These are phyloP conservation scores for Gila orcuttii DNA, from an alignment of 2,113 vertebrate genomes.

Conservation along the genomic window DNA sequence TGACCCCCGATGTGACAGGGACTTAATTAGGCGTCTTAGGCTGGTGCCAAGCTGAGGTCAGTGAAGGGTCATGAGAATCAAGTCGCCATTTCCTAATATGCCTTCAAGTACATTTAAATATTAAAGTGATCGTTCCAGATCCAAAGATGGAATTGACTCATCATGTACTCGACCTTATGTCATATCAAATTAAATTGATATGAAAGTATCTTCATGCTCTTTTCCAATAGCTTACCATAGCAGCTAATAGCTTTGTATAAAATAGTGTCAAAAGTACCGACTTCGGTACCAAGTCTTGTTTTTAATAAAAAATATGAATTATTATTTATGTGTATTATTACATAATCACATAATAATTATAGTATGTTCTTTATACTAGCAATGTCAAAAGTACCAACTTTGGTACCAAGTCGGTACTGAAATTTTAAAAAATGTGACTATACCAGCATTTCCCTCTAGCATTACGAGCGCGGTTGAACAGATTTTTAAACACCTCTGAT, in stretches of 20 bases:
- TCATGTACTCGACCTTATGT: background rate
- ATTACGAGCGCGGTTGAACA: too few species aligned
- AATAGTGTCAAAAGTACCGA: too few species aligned
- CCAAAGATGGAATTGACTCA: background rate
- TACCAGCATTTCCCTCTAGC: too few species aligned
- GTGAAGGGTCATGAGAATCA: slow-evolving; percentile 20
- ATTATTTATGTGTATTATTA: background rate
- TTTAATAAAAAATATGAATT: background rate
- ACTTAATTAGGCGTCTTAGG: slow-evolving; percentile 11
- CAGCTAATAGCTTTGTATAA: background rate
- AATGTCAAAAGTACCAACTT: too few species aligned
- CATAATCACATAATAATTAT: background rate
- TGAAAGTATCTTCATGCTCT: background rate
- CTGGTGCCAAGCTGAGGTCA: slow-evolving; percentile 1
- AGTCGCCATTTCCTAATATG: background rate
- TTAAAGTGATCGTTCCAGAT: background rate
- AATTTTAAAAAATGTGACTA: too few species aligned
- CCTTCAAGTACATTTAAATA: background rate
- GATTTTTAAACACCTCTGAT: too few species aligned
- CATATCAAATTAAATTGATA: background rate
- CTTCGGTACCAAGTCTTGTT: background rate
- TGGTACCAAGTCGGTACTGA: too few species aligned
- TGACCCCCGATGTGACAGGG: slow-evolving; percentile 17
- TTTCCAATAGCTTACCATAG: background rate
- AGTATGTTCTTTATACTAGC: background rate